Conservation (phyloP, 2,113 vertebrate genomes). For the Crotalus tigris region DNA sequence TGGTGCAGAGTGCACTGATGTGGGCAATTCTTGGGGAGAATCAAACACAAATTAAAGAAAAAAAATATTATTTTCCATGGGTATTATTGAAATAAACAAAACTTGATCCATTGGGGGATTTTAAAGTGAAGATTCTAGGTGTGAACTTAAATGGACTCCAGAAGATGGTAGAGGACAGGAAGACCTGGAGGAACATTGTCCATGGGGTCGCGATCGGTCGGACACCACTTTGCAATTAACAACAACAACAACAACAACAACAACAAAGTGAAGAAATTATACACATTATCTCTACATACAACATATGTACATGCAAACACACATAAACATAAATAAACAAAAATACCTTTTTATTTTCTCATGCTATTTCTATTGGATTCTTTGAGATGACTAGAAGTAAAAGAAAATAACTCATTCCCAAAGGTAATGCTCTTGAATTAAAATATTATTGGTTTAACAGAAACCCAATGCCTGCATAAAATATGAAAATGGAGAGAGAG, state of each 20-base stretch:
- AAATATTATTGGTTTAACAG: background rate
- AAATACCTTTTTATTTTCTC: background rate
- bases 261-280: background rate
- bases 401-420: background rate
- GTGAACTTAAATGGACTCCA: too few species aligned
- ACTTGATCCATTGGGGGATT: background rate
- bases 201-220: too few species aligned
- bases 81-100: background rate
- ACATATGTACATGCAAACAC: background rate
- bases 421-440: background rate
- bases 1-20: background rate
- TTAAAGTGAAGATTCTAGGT: background rate
- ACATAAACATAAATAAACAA: background rate
- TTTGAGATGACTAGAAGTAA: background rate
- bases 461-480: slow-evolving; percentile 2
- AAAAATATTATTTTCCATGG: background rate
- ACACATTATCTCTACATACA: background rate
- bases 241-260: too few species aligned
- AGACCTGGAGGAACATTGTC: too few species aligned
- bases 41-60: background rate
- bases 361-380: background rate
- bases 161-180: too few species aligned
- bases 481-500: background rate
- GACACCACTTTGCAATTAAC: too few species aligned
- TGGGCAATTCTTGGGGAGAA: background rate